Evolutionary conservation across 2,113 vertebrate species (phyloP).

Genomic region (Onychorhynchus coronatus): DNA sequence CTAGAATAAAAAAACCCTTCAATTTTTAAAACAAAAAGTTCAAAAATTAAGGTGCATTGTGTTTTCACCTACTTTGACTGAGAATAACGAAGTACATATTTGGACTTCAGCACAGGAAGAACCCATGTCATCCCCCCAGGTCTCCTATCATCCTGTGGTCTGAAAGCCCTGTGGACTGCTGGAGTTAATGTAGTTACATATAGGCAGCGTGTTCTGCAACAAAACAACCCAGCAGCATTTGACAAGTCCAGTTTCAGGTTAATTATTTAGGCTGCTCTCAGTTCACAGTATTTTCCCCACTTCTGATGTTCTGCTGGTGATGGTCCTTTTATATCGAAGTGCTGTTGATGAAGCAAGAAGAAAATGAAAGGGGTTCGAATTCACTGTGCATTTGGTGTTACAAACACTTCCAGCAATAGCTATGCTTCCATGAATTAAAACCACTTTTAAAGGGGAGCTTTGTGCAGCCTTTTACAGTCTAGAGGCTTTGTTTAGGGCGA

Average conservation of each 20-base stretch:
- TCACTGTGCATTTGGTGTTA: background rate
- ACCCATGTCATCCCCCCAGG: background rate
- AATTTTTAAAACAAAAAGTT: background rate
- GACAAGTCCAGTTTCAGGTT: background rate
- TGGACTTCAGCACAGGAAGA: background rate
- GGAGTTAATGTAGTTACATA: background rate
- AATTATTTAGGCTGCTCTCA: background rate
- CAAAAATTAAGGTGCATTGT: background rate
- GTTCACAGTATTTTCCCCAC: background rate
- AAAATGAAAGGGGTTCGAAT: background rate
- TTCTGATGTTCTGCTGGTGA: background rate
- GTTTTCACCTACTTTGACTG: background rate
- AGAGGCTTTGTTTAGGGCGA: background rate
- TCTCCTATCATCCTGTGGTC: background rate
- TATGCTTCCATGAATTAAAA: background rate
- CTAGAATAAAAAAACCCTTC: constrained; percentile 7
- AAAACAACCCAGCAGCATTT: background rate
- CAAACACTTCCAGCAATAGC: background rate
- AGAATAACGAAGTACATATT: background rate
- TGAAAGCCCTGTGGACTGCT: background rate
- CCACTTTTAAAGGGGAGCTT: background rate
- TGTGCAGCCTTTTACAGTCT: background rate
- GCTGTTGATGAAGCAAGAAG: background rate
- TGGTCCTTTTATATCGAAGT: background rate
- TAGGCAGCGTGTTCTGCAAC: background rate